Evolutionary conservation across 2,113 vertebrate species (phyloP).

Genomic region (Mus pahari): DNA sequence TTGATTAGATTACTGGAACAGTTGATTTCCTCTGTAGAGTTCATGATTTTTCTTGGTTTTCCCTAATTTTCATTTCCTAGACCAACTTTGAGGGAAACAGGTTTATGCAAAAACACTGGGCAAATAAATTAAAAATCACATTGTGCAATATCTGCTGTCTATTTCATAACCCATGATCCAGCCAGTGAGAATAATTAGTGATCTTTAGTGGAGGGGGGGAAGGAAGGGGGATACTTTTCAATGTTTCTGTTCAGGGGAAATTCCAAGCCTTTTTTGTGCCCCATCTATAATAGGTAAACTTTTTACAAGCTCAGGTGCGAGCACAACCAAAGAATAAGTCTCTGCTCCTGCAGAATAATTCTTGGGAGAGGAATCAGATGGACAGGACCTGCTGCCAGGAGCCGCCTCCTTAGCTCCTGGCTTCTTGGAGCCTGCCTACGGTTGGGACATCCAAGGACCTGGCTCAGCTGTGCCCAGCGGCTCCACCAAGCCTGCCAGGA

Average conservation of each 20-base stretch:
- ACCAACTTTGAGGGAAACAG: background rate
- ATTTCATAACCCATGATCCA: background rate
- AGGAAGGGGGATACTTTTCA: background rate
- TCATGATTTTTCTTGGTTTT: background rate
- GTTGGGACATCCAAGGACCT: constrained; percentile 47
- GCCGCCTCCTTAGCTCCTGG: background rate
- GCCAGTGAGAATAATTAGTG: background rate
- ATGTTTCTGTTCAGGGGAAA: background rate
- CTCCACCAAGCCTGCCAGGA: background rate
- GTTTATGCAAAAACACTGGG: background rate
- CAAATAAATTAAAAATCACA: background rate
- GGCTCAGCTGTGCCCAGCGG: background rate
- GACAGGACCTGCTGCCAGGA: background rate
- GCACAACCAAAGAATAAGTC: background rate
- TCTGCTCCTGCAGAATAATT: background rate
- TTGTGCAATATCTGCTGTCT: background rate
- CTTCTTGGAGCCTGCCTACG: background rate
- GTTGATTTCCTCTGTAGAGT: background rate
- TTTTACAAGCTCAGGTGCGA: background rate
- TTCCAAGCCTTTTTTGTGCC: background rate
- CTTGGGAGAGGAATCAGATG: accelerated
- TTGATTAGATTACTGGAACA: background rate
- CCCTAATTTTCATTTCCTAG: background rate
- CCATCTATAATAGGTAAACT: background rate
- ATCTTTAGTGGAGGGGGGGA: background rate